A percentile compares a stretch with the other conserved stretches of the same genome.
Evolutionary conservation across 1,140 invertebrate species (phyloP).

Genomic region (Papilio aristodemus): DNA sequence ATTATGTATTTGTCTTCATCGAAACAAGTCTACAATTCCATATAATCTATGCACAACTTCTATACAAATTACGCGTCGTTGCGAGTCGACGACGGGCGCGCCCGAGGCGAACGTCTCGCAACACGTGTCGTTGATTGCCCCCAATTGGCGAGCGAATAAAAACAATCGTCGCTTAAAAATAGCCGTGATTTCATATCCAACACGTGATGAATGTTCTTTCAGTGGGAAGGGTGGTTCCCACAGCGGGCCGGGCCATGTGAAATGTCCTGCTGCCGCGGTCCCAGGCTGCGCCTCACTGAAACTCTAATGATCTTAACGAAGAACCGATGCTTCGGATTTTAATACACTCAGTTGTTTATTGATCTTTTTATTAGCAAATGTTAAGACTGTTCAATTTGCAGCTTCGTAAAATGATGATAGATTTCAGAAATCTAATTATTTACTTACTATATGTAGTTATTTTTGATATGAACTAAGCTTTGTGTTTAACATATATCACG

Average conservation of each 20-base stretch:
- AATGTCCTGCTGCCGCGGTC: conserved; percentile 60
- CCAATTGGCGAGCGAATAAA: conserved; percentile 79
- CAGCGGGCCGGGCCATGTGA: conserved; percentile 69
- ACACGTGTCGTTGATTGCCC: conserved; percentile 79
- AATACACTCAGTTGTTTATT: background rate
- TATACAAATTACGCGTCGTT: conserved; percentile 41
- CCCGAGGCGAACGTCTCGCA: conserved; percentile 68
- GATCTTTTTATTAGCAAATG: background rate
- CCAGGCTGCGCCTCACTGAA: conserved; percentile 55
- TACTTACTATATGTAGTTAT: too few relatives aligned
- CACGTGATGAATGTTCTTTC: conserved; percentile 74
- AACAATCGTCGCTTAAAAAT: conserved; percentile 79
- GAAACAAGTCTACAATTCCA: background rate
- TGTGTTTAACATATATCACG: too few relatives aligned
- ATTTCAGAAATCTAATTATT: too few relatives aligned
- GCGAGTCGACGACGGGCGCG: conserved; percentile 64
- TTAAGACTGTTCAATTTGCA: background rate
- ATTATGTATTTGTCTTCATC: background rate
- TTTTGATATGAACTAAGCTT: too few relatives aligned
- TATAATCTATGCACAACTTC: conserved; percentile 14
- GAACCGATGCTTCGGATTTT: conserved; percentile 20
- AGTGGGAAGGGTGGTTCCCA: conserved; percentile 61
- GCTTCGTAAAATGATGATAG: background rate
- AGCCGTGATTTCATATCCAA: conserved; percentile 77
- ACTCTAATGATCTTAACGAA: conserved; percentile 63